These are phyloP conservation scores for Crambe crambe DNA, from an alignment of 37 sponge, comb jelly and placozoan species.

Conservation along the genomic window DNA sequence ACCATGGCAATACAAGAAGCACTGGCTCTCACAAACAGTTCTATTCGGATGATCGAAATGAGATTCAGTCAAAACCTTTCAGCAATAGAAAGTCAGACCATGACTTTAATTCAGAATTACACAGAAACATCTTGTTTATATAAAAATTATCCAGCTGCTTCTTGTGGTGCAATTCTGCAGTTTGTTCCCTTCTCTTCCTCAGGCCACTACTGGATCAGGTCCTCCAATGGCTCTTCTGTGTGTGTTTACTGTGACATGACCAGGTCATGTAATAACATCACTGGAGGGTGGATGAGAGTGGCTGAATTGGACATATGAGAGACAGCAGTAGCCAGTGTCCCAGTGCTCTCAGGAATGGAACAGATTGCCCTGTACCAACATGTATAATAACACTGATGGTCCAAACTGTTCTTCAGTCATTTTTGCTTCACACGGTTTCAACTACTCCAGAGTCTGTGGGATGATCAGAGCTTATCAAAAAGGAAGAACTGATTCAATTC, in stretches of 20 bases:
- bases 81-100: no score
- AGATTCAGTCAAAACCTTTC: no score
- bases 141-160: background rate
- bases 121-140: no score
- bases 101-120: no score
- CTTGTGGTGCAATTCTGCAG: conserved; percentile 3
- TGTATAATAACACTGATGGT: background rate
- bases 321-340: conserved; percentile 18
- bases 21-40: no score
- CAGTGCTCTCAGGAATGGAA: background rate
- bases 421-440: background rate
- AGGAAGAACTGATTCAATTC: conserved; percentile 9
- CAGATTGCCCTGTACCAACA: background rate
- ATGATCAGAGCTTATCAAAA: conserved; percentile 26
- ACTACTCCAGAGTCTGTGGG: conserved; percentile 32
- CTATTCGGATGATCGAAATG: no score
- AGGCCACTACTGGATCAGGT: conserved; percentile 8
- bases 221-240: conserved; percentile 3
- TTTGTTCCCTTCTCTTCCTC: conserved; percentile 4
- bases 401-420: background rate
- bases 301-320: conserved; percentile 24
- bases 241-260: conserved; percentile 23
- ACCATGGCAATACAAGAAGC: no score
- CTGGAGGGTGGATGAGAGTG: conserved; percentile 32
- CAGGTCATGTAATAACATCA: conserved; percentile 7